Evolutionary conservation across 1,140 invertebrate genomes (phyloP).

Genomic region (Drosophila kohkoa): DNA sequence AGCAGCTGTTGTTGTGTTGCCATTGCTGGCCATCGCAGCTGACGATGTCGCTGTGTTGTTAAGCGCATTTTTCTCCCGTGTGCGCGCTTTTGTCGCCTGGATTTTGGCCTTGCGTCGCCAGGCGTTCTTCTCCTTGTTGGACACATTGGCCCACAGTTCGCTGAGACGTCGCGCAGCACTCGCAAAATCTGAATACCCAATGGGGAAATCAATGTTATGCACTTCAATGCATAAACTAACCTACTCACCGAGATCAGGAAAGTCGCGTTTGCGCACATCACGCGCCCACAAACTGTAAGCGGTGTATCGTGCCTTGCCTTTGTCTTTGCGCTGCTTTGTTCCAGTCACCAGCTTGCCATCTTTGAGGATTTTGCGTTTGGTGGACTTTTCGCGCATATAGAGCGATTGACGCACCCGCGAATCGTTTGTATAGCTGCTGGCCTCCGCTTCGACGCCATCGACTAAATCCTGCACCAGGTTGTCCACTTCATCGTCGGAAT

Average conservation of each 20-base stretch:
- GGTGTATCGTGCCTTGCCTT: constrained; percentile 92
- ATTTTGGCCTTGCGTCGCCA: constrained; percentile 87
- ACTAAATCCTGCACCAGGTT: constrained; percentile 77
- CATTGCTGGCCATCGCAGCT: constrained; percentile 45
- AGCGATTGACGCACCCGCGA: constrained; percentile 87
- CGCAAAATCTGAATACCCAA: constrained; percentile 88
- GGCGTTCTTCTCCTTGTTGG: constrained; percentile 83
- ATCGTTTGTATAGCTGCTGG: constrained; percentile 75
- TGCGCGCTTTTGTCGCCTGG: constrained; percentile 82
- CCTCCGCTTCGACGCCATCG: constrained; percentile 75
- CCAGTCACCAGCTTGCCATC: constrained; percentile 88
- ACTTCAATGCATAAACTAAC: not conserved
- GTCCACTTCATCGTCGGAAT: constrained; percentile 76
- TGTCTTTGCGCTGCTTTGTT: constrained; percentile 90
- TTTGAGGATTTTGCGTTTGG: constrained; percentile 91
- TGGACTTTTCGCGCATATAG: constrained; percentile 92
- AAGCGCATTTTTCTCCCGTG: constrained; percentile 41
- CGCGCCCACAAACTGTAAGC: constrained; percentile 96
- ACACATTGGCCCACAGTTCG: constrained; percentile 93
- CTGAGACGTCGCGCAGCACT: constrained; percentile 92
- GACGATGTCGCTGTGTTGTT: constrained; percentile 3
- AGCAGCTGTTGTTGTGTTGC: constrained; percentile 5
- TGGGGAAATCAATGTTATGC: not conserved
- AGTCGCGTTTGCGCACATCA: constrained; percentile 88
- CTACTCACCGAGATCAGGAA: constrained; percentile 88